phyloP scores from a whole-genome alignment of 2,797 vertebrate species.

The Sebastolobus altivelis region DNA sequence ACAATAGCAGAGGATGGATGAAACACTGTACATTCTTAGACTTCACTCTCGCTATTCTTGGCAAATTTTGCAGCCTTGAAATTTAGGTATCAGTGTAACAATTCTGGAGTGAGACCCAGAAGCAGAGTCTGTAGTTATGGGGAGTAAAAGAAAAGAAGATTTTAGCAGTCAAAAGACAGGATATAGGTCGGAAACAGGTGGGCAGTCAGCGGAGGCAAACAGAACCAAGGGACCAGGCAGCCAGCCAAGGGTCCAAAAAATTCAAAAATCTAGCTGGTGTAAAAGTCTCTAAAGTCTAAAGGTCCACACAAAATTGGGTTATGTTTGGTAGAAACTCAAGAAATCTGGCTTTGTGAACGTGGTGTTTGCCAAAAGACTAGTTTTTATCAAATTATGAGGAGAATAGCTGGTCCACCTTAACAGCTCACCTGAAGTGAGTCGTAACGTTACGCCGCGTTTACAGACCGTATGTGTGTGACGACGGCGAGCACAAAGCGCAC shows the following conservation, averaged over 20 bases:
- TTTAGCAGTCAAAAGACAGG: conserved; percentile 27
- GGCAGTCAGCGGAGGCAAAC: conserved; percentile 32
- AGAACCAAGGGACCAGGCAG: conserved; percentile 42
- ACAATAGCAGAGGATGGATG: conserved; percentile 12
- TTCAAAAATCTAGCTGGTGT: conserved; percentile 26
- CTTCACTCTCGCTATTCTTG: not conserved
- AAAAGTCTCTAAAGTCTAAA: conserved; percentile 24
- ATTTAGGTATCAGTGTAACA: conserved; percentile 8
- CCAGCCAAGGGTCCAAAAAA: conserved; percentile 41
- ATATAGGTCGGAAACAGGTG: conserved; percentile 41
- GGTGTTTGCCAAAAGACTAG: not conserved
- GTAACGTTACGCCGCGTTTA: too few species aligned
- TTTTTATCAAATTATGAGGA: not conserved
- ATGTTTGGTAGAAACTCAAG: not conserved
- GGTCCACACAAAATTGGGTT: conserved; percentile 3
- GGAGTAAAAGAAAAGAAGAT: conserved; percentile 16
- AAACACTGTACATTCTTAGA: conserved; percentile 12
- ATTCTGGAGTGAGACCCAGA: conserved; percentile 13
- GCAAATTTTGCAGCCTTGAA: conserved; percentile 1
- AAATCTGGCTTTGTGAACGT: not conserved
- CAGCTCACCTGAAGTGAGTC: too few species aligned
- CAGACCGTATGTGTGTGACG: too few species aligned
- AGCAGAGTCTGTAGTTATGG: conserved; percentile 22
- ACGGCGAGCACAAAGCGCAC: too few species aligned
- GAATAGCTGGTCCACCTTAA: too few species aligned